These are phyloP conservation scores for Drosophila sp. DNA, from an alignment of 1,140 invertebrate species.

Conservation along the genomic window DNA sequence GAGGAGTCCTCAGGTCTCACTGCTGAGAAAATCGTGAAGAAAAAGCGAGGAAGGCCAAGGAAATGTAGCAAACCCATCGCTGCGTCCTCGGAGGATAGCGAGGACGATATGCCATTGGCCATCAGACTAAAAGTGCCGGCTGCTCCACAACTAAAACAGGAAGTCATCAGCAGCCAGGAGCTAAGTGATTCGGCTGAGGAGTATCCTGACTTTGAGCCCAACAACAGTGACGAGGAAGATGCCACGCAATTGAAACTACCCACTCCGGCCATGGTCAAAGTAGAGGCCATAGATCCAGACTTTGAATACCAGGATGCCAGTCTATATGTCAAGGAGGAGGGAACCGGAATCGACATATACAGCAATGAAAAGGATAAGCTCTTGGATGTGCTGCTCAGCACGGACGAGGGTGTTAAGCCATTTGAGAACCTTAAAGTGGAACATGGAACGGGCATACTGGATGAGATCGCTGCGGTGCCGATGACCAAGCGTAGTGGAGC, in stretches of 20 bases:
- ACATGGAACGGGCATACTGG: slow-evolving; percentile 63
- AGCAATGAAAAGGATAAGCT: slow-evolving; percentile 79
- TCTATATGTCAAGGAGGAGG: slow-evolving; percentile 69
- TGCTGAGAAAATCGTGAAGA: slow-evolving; percentile 5
- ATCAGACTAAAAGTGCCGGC: slow-evolving; percentile 53
- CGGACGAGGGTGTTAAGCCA: slow-evolving; percentile 64
- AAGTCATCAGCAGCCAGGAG: slow-evolving; percentile 50
- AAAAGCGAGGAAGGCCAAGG: slow-evolving; percentile 40
- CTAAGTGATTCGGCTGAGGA: slow-evolving; percentile 72
- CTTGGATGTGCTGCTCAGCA: slow-evolving; percentile 62
- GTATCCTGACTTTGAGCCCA: slow-evolving; percentile 72
- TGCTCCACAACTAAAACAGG: slow-evolving; percentile 61
- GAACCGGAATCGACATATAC: slow-evolving; percentile 54
- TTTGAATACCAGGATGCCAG: slow-evolving; percentile 75
- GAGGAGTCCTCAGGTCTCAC: neutral
- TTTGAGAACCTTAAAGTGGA: slow-evolving; percentile 70
- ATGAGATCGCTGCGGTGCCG: slow-evolving; percentile 76
- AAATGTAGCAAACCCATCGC: slow-evolving; percentile 26
- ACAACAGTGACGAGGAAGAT: slow-evolving; percentile 65
- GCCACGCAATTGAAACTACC: slow-evolving; percentile 60
- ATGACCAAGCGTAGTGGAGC: slow-evolving; percentile 50
- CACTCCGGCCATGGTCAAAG: slow-evolving; percentile 62
- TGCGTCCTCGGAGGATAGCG: slow-evolving; percentile 49
- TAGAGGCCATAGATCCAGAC: slow-evolving; percentile 64
- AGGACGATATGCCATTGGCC: slow-evolving; percentile 70